These are phyloP conservation scores for Nasonia giraulti DNA, from an alignment of 1,140 invertebrate species.

Conservation along the genomic window DNA sequence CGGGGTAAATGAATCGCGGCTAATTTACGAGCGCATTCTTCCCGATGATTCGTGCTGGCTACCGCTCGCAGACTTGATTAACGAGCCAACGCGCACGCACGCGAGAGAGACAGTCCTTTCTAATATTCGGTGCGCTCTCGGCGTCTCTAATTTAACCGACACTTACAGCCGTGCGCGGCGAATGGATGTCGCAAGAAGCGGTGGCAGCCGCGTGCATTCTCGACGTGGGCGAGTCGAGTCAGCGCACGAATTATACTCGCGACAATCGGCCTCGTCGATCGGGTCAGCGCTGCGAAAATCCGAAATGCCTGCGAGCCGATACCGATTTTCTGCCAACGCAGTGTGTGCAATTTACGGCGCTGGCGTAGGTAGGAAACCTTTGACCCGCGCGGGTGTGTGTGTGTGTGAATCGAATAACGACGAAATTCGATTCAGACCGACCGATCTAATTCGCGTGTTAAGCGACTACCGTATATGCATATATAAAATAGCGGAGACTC, in stretches of 20 bases:
- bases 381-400: no score
- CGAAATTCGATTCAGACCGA: no score
- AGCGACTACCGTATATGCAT: no score
- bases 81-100: background rate
- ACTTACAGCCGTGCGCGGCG: background rate
- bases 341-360: no score
- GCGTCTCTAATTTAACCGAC: conserved; percentile 23
- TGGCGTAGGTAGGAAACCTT: no score
- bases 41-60: background rate
- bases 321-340: background rate
- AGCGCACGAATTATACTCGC: conserved; percentile 1
- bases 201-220: background rate
- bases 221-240: conserved; percentile 17
- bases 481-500: no score
- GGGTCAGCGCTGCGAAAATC: background rate
- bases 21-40: background rate
- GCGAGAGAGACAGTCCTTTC: conserved; percentile 18
- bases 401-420: no score
- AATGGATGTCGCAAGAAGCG: background rate
- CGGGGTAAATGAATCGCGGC: background rate
- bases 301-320: background rate
- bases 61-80: background rate
- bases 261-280: background rate
- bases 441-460: no score
- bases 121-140: conserved; percentile 16